Base-by-base conservation (phyloP, 2,888 invertebrate species). In the Deroplatys truncata region DNA sequence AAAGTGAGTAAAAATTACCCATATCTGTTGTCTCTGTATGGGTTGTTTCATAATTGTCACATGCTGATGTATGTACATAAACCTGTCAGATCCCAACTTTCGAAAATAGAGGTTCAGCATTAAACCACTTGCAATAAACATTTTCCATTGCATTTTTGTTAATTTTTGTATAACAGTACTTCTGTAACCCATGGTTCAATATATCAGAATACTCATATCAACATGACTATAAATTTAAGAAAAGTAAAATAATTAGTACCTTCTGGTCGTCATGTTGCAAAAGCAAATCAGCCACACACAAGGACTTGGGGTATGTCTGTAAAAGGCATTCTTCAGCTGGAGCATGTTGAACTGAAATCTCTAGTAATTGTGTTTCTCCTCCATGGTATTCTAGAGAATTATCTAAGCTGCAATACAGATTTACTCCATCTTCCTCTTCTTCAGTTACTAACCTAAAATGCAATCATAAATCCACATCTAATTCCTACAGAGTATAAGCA, bases 351-450 rank as follows among this genome's bases (percentile, higher is more conserved):
- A 95, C 94, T 20, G 96, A 95, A 90, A 99, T 95, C 92, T 97
- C 97, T 90, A 99, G 93, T 92, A 95, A 96, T 92, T 97, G 96
- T 2, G 95, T 94, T 72, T 98, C 98, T 92, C 95, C 96, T 82
- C 96, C 97, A 92, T 98, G 98, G 92, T 98, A 98, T 92, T 97
- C 96, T 91, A 97, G 95, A 0, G 97, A 96, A 93, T 99, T 99
- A 92, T 98, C 98, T 84, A 96, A 94, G 91, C 96, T 96, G 93
- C 97, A 98, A 93, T 98, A 99, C 72, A 98, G 92, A 87, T 95
- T 95, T 13, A 90, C 88, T 29, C 25, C 28, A 86, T 90, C 92
- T 90, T 94, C 94, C 92, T 97, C 97, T 35, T n/a, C n/a, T n/a
- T n/a, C n/a, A n/a, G 94, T 93, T 0, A 97, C 95, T 92, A 98